Percentiles rank a stretch among this genome's conserved stretches.
These are phyloP conservation scores for Amphibalanus amphitrite DNA, from an alignment of 1,140 invertebrate species.

Conservation along the genomic window DNA sequence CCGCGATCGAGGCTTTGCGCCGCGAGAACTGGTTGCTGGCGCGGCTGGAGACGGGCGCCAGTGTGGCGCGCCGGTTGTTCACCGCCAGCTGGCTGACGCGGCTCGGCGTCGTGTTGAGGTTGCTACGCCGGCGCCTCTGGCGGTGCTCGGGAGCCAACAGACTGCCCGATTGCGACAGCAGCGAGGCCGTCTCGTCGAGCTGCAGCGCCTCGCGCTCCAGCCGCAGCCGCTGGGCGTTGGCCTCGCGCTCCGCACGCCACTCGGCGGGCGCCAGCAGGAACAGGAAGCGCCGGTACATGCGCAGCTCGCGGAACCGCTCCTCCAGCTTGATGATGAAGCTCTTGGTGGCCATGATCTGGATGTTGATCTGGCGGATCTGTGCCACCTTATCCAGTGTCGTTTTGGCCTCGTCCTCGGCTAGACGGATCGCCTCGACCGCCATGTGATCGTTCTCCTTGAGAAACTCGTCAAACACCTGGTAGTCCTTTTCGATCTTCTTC, in stretches of 20 bases:
- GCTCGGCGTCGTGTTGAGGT: no score
- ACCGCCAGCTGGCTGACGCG: background rate
- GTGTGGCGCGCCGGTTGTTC: background rate
- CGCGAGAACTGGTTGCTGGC: no score
- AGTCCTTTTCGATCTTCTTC: background rate
- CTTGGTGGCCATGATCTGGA: background rate
- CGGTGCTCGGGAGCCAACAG: background rate
- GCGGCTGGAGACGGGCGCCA: no score
- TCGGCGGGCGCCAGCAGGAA: background rate
- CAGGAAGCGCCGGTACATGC: background rate
- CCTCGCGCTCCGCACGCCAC: background rate
- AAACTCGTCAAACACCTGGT: background rate
- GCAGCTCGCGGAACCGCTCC: background rate
- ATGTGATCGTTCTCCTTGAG: background rate
- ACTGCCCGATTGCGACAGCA: background rate
- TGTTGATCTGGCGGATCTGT: background rate
- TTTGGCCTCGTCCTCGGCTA: background rate
- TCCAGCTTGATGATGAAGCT: background rate
- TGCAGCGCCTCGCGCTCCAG: background rate
- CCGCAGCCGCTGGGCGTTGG: background rate
- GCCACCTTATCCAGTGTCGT: background rate
- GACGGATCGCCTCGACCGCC: background rate
- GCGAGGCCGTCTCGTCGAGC: background rate
- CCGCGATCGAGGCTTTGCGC: background rate
- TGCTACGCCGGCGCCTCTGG: no score